These are phyloP conservation scores for Carassius gibelio DNA, from an alignment of 2,113 vertebrate genomes.

Conservation along the genomic window DNA sequence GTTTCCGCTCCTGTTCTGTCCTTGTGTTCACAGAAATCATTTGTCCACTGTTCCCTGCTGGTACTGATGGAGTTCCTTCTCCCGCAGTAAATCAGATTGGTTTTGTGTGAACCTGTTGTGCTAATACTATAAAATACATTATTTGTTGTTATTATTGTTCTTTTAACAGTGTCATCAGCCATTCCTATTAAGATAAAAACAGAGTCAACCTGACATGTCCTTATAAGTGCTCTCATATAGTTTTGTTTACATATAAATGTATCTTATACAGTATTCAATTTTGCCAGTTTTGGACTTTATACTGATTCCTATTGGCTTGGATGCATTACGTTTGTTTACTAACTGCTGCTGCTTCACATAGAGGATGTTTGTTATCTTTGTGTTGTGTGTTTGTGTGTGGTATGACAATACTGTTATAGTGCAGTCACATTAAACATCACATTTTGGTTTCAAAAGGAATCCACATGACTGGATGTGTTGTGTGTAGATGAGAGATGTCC, in stretches of 20 bases:
- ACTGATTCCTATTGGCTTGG: background rate
- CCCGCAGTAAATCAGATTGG: background rate
- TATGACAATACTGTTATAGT: background rate
- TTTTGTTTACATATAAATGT: background rate
- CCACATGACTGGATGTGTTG: background rate
- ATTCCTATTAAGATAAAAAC: background rate
- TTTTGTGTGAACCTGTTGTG: background rate
- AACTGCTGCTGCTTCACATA: background rate
- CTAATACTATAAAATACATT: background rate
- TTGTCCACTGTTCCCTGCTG: background rate
- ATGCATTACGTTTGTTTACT: background rate
- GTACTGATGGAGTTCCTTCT: background rate
- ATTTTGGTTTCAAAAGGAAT: background rate
- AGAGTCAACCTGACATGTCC: background rate
- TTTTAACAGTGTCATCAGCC: no score
- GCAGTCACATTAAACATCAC: no score
- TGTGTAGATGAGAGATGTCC: background rate
- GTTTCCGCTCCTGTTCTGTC: background rate
- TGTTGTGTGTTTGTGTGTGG: background rate
- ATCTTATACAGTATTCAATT: background rate
- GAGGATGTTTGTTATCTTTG: background rate
- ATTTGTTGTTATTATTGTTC: background rate
- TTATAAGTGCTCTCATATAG: background rate
- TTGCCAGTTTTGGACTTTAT: background rate
- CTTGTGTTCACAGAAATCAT: background rate